Base-by-base conservation (phyloP, 2,113 vertebrate genomes). In the Alces alces region DNA sequence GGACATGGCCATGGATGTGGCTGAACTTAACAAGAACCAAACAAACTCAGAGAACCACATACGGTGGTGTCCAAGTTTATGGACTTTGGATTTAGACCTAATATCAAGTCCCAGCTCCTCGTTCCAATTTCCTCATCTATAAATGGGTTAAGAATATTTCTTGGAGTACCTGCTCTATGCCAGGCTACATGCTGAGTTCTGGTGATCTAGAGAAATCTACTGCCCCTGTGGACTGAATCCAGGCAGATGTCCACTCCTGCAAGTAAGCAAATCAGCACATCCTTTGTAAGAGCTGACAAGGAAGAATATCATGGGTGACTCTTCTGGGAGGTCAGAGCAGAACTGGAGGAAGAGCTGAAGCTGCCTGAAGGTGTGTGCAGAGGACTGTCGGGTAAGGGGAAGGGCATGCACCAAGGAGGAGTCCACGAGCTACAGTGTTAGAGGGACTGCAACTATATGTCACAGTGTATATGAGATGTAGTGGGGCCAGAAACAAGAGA, bases 351-450 rank as follows among this genome's bases (percentile, higher is more conserved):
- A 54, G 16, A 27, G 47, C 61, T 2, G 23, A 25, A 33, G 23
- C 14, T 47, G 19, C 2, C 27, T 10, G 21, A 19, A 50, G 27
- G 25, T 7, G 25, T 93, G 13, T 2, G 6, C n/a, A 43, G 36
- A 14, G 6, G 5, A 1, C 36, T 23, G 54, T 16, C 43, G 36
- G 30, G 6, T 4, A 58, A 25, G 21, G 30, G 21, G 36, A n/a
- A 57, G 1, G 11, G 47, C 23, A 14, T 0, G 16, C 1, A 6
- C 23, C 21, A 6, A n/a, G 33, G 28, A 33, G 16, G 19, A 50
- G n/a, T 7, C 25, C 0, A 2, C 8, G 66, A 27, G n/a, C 43
- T 30, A 14, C 8, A 36, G 5, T 2, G 3, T 16, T 2, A 2
- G 47, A 80, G 39, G 8, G 33, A 70, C 4, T 39, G 21, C 39